Evolutionary conservation across 2,113 vertebrate genomes (phyloP).

Genomic region (Chlorodrepanis virens): DNA sequence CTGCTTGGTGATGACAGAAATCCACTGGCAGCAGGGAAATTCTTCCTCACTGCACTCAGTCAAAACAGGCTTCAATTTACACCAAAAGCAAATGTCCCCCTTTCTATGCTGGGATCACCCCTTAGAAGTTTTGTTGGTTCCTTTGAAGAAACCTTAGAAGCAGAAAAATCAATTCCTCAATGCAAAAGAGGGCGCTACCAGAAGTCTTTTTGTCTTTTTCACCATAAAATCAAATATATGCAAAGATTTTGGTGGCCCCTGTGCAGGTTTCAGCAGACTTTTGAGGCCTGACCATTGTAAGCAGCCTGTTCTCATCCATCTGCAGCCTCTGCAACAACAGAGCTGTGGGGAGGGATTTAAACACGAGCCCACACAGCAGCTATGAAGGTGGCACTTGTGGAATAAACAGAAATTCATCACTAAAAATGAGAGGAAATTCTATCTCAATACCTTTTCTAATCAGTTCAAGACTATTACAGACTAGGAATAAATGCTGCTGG

Average conservation of each 20-base stretch:
- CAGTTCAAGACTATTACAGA: neutral
- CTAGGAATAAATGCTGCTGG: neutral
- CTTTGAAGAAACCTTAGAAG: neutral
- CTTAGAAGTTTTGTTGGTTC: neutral
- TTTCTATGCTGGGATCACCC: neutral
- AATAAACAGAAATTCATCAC: neutral
- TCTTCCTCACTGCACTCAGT: neutral
- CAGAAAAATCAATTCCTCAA: neutral
- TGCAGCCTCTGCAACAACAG: neutral
- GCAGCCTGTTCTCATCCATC: neutral
- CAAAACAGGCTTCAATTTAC: neutral
- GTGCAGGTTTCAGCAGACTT: neutral
- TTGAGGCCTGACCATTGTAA: neutral
- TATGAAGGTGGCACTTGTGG: neutral
- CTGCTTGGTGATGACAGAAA: neutral
- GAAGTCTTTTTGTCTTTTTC: neutral
- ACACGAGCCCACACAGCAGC: neutral
- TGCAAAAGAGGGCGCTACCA: neutral
- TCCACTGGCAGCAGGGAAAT: neutral
- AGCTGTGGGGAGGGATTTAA: neutral
- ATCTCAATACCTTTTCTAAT: neutral
- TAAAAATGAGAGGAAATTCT: neutral
- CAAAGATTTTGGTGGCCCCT: too few species aligned
- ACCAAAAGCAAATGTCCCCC: neutral
- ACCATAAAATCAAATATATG: neutral